phyloP scores from a whole-genome alignment of 2,888 invertebrate genomes.

The Drosophila maculinotata region DNA sequence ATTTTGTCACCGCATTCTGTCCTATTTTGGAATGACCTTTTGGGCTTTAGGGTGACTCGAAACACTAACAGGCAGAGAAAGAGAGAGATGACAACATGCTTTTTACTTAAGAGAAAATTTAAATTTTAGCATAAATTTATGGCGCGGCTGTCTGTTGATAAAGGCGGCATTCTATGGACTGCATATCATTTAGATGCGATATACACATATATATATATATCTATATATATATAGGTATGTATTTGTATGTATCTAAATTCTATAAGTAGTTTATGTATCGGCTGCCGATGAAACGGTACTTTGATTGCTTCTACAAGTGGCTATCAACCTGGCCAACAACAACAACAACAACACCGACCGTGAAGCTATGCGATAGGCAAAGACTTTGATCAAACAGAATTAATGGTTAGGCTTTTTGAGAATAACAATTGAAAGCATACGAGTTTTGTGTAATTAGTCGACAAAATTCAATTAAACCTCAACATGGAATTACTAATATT shows the following conservation, averaged over 20 bases:
- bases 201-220: conserved; percentile 22
- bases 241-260: no score
- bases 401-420: no score
- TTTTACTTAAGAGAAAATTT: conserved; percentile 71
- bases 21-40: conserved; percentile 63
- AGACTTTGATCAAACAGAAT: not conserved
- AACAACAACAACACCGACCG: conserved; percentile 24
- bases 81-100: conserved; percentile 32
- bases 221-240: conserved; percentile 5
- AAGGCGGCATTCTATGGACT: conserved; percentile 55
- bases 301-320: conserved; percentile 60
- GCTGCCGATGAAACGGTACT: conserved; percentile 56
- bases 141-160: conserved; percentile 49
- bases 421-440: conserved; percentile 1
- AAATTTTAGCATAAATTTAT: conserved; percentile 79
- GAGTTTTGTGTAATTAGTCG: not conserved
- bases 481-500: not conserved
- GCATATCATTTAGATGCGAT: conserved; percentile 60
- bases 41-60: conserved; percentile 29
- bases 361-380: conserved; percentile 45
- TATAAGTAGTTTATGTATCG: conserved; percentile 60
- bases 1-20: conserved; percentile 65
- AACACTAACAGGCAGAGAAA: conserved; percentile 9
- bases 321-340: conserved; percentile 23
- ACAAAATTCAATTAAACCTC: not conserved